These are phyloP conservation scores for Leptopilina myrica DNA, from an alignment of 2,888 invertebrate species.

Conservation along the genomic window DNA sequence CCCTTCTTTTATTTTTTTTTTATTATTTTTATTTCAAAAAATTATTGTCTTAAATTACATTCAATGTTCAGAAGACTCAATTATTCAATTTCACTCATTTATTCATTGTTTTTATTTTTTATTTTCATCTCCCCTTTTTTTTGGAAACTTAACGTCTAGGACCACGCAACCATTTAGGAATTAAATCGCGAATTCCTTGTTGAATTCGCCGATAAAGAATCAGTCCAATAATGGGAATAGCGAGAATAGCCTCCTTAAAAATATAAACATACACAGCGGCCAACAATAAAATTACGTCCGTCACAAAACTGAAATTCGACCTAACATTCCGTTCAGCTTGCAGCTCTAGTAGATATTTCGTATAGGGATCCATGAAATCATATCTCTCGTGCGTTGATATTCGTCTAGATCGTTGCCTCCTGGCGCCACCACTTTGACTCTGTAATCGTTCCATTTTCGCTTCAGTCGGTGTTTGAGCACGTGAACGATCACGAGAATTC, in stretches of 20 bases:
- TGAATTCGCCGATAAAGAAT: conserved; percentile 88
- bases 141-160: conserved; percentile 13
- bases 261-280: conserved; percentile 90
- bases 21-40: too few relatives aligned
- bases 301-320: conserved; percentile 84
- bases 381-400: conserved; percentile 46
- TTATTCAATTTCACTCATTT: too few relatives aligned
- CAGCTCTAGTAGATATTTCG: conserved; percentile 77
- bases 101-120: too few relatives aligned
- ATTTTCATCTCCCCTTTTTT: too few relatives aligned
- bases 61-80: too few relatives aligned
- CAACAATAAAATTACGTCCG: conserved; percentile 85
- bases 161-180: conserved; percentile 63
- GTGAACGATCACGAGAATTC: conserved; percentile 67
- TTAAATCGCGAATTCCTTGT: conserved; percentile 78
- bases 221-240: conserved; percentile 87
- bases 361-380: conserved; percentile 47
- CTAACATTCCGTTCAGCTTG: conserved; percentile 84
- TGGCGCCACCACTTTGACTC: conserved; percentile 61
- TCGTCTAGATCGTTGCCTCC: conserved; percentile 58
- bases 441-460: conserved; percentile 71
- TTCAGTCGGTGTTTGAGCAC: conserved; percentile 71
- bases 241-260: conserved; percentile 87
- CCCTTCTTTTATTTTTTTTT: too few relatives aligned
- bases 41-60: too few relatives aligned